Conservation (phyloP, 37 sponge, comb jelly and placozoan species). For the Dysidea cf. avara region DNA sequence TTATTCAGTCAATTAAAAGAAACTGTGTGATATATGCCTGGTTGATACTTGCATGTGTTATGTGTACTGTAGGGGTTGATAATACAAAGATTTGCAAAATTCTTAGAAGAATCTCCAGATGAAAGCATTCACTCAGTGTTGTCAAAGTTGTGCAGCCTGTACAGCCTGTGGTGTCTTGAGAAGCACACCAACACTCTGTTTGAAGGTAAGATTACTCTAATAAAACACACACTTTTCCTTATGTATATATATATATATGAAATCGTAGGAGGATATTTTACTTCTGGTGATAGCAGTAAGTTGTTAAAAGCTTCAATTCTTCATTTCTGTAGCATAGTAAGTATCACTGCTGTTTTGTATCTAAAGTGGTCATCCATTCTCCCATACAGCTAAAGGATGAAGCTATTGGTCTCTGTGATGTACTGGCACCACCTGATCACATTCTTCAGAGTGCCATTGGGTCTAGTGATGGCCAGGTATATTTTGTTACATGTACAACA, state of each 20-base stretch:
- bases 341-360: background rate
- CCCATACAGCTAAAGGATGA: conserved; percentile 76
- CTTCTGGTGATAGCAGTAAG: conserved; percentile 11
- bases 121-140: conserved; percentile 42
- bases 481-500: too few relatives aligned
- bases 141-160: conserved; percentile 45
- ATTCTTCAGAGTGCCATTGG: conserved; percentile 87
- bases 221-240: too few relatives aligned
- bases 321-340: conserved; percentile 39
- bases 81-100: conserved; percentile 42
- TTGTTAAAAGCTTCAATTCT: conserved; percentile 64
- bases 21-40: too few relatives aligned
- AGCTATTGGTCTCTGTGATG: conserved; percentile 86
- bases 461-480: conserved; percentile 77
- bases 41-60: too few relatives aligned
- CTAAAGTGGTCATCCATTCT: background rate
- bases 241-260: too few relatives aligned
- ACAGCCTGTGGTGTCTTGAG: conserved; percentile 71
- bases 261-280: conserved; percentile 67
- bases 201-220: conserved; percentile 59
- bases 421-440: conserved; percentile 85
- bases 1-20: too few relatives aligned
- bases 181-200: conserved; percentile 65
- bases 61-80: conserved; percentile 36
- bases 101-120: conserved; percentile 33